Base-by-base conservation (phyloP, 2,888 invertebrate genomes). In the Meloe dianella region DNA sequence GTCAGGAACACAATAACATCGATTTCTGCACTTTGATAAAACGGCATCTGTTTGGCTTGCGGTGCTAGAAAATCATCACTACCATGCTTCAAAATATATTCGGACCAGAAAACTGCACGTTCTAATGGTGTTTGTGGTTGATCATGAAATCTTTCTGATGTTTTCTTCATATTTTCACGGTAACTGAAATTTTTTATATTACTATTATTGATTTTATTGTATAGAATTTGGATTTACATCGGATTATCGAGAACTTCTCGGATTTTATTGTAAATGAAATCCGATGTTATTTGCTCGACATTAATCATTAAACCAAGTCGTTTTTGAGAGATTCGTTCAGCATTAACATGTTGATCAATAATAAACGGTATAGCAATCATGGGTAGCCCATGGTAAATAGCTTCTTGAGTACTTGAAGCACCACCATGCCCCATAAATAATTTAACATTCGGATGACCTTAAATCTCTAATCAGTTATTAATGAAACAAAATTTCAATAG, bases 361-460 rank as follows among this genome's bases (percentile, higher is more conserved):
- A 73, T 63, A 54, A 77, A 74, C 27, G 77, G 77, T 29, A 77
- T 69, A 30, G 69, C 70, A n/a, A 77, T 59, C 20, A 77, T 66
- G 7, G 77, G 77, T 29, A 76, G 72, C 1, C 74, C 75, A 41
- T 74, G 73, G 27, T 70, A 74, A 51, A 73, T 69, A 0, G 75
- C 71, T 64, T 77, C 77, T 63, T 73, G 73, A 4, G 75, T 74
- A 58, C 77, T 75, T 27, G 75, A 60, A 51, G 71, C 73, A 10
- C 77, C 77, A 10, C 75, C 75, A 38, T 77, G 77, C 17, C 70
- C 71, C 35, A 77, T 74, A 57, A 77, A 78, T 20, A 77, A 54
- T 66, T 71, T 74, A 17, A 69, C 62, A 60, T 78, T 77, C 14
- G 73, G 73, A 66, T 78, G 77, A 17, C 71, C 77, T 77, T 51